A percentile compares a stretch with the other conserved stretches of the same genome.
Conservation (phyloP, 92 coral and sea anemone genomes). For the Parazoanthus atlanticus region DNA sequence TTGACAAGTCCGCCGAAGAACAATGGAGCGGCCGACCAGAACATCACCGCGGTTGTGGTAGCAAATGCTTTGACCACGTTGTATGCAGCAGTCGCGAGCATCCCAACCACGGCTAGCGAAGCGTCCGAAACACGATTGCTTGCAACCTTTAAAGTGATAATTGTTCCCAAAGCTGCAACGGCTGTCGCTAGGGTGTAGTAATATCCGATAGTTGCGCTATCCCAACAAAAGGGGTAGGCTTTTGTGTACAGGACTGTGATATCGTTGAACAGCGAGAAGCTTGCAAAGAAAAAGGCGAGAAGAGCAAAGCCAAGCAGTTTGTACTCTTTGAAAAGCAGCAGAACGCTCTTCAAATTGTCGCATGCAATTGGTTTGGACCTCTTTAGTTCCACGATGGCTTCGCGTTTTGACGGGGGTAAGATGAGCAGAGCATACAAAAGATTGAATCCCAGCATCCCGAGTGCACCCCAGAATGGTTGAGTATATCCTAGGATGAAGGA, state of each 20-base stretch:
- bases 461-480: constrained; percentile 58
- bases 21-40: constrained; percentile 49
- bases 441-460: constrained; percentile 32
- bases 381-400: not conserved
- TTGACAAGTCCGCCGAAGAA: constrained; percentile 40
- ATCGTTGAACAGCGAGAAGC: constrained; percentile 42
- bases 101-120: constrained; percentile 34
- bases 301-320: constrained; percentile 15
- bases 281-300: constrained; percentile 42
- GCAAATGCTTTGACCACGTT: constrained; percentile 45
- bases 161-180: too few species aligned
- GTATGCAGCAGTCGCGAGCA: constrained; percentile 9
- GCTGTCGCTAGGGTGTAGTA: too few species aligned
- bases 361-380: not conserved
- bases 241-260: constrained; percentile 43
- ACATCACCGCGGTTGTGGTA: constrained; percentile 43
- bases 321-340: not conserved
- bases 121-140: constrained; percentile 31
- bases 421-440: constrained; percentile 45
- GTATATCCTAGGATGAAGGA: constrained; percentile 39
- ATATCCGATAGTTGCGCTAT: not conserved
- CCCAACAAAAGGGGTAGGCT: constrained; percentile 56
- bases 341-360: not conserved
- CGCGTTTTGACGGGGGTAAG: constrained; percentile 45
- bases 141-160: too few species aligned